phyloP scores from a whole-genome alignment of 2,888 invertebrate genomes.

The Polydrusus pterygomalis region DNA sequence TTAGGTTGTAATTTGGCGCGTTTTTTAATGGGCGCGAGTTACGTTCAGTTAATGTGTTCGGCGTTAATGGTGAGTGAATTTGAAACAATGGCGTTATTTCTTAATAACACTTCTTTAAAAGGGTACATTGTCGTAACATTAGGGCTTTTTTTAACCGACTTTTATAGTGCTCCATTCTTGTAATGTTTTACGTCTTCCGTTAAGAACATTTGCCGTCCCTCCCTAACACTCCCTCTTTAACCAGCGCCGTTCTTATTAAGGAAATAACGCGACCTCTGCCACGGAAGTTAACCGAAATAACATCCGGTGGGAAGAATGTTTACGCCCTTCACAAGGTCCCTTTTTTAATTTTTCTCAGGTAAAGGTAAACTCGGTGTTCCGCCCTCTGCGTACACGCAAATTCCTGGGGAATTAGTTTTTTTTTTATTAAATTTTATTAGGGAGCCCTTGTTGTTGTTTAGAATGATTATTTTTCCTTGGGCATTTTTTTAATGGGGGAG shows the following conservation, averaged over 20 bases:
- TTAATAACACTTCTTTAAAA: too few species aligned
- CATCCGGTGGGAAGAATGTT: conserved; percentile 22
- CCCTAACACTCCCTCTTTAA: background rate
- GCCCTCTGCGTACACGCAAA: conserved; percentile 14
- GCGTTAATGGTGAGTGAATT: too few species aligned
- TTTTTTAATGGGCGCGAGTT: too few species aligned
- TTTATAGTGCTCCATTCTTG: too few species aligned
- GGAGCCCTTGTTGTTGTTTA: background rate
- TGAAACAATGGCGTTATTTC: too few species aligned
- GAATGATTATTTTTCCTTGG: background rate
- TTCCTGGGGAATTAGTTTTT: background rate
- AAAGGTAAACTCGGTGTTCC: conserved; percentile 9
- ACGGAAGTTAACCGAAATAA: conserved; percentile 21
- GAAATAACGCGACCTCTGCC: conserved; percentile 18
- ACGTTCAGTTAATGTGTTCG: too few species aligned
- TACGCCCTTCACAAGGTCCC: conserved; percentile 13
- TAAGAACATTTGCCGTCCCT: background rate
- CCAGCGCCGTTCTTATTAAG: conserved; percentile 12
- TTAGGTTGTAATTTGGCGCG: background rate
- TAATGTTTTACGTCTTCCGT: background rate
- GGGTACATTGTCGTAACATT: too few species aligned
- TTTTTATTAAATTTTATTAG: conserved; percentile 20
- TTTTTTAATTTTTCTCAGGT: conserved; percentile 21
- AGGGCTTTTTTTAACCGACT: too few species aligned
- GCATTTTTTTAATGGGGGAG: background rate